Percentiles rank a stretch among this genome's conserved stretches.
phyloP scores from a whole-genome alignment of 2,888 invertebrate genomes.

The Morpho deidamia region DNA sequence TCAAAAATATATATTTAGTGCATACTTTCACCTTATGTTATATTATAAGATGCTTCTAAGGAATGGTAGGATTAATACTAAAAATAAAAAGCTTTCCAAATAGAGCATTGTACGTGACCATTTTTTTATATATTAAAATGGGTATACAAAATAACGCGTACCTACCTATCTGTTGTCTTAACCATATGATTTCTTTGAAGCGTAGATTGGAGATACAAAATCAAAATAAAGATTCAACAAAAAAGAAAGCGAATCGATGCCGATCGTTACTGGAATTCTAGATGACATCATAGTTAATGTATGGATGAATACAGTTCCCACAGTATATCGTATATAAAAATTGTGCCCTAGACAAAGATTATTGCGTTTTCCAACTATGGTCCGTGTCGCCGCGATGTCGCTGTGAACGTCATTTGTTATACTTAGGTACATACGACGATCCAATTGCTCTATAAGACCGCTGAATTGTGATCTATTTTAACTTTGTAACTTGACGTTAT shows the following conservation, averaged over 20 bases:
- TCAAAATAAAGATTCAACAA: neutral
- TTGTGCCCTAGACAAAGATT: constrained; percentile 8
- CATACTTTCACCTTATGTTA: too few relatives aligned
- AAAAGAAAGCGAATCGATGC: neutral
- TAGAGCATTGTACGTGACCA: too few relatives aligned
- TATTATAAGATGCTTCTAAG: too few relatives aligned
- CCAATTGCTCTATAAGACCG: neutral
- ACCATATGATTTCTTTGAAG: too few relatives aligned
- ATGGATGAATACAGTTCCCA: constrained; percentile 15
- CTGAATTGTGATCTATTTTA: too few relatives aligned
- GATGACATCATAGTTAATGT: constrained; percentile 17
- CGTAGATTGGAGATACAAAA: neutral
- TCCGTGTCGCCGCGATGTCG: constrained; percentile 13
- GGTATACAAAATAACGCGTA: too few relatives aligned
- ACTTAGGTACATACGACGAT: constrained; percentile 2
- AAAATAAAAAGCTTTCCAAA: too few relatives aligned
- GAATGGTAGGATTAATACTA: too few relatives aligned
- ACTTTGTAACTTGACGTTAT: too few relatives aligned
- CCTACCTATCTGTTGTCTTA: too few relatives aligned
- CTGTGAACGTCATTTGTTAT: constrained; percentile 8
- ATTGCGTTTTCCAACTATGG: constrained; percentile 10
- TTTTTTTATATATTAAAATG: too few relatives aligned
- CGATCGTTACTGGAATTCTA: constrained; percentile 14
- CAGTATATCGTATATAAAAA: constrained; percentile 9
- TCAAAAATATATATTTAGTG: too few relatives aligned